Percentiles rank a stretch among this genome's conserved stretches.
Conservation (phyloP, 2,797 vertebrate genomes). For the Acipenser oxyrinchus region DNA sequence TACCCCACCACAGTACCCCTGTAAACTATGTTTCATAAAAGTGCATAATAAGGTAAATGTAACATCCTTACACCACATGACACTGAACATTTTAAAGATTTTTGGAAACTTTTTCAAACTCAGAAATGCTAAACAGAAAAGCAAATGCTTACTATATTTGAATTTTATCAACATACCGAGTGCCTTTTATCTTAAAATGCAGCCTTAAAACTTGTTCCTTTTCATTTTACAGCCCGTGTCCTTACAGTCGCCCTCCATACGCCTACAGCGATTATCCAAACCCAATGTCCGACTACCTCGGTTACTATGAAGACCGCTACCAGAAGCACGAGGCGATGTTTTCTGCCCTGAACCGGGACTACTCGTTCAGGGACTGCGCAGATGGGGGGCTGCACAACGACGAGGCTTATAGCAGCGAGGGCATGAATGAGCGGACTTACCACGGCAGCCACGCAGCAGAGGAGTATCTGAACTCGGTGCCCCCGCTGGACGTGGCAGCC, state of each 20-base stretch:
- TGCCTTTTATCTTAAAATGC: too few relatives aligned
- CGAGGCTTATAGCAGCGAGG: conserved; percentile 30
- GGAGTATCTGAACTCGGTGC: conserved; percentile 32
- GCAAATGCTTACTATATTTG: too few relatives aligned
- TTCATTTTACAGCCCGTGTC: conserved; percentile 47
- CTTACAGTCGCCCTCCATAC: conserved; percentile 46
- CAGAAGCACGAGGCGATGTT: conserved; percentile 45
- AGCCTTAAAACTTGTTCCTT: conserved; percentile 5
- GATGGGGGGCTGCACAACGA: conserved; percentile 26
- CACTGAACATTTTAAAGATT: too few relatives aligned
- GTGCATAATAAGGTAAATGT: too few relatives aligned
- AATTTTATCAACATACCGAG: too few relatives aligned
- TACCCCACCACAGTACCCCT: too few relatives aligned
- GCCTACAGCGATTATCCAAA: conserved; percentile 44
- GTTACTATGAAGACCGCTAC: conserved; percentile 44
- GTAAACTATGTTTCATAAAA: too few relatives aligned
- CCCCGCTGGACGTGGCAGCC: conserved; percentile 35
- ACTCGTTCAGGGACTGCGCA: conserved; percentile 34
- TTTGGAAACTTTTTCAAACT: too few relatives aligned
- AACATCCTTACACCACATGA: too few relatives aligned
- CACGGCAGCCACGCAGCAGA: conserved; percentile 34
- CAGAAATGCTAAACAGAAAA: too few relatives aligned
- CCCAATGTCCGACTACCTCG: conserved; percentile 41
- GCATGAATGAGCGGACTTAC: conserved; percentile 26
- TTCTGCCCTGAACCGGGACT: conserved; percentile 42